Base-by-base conservation (phyloP, 2,797 vertebrate genomes). In the Silurus aristotelis region DNA sequence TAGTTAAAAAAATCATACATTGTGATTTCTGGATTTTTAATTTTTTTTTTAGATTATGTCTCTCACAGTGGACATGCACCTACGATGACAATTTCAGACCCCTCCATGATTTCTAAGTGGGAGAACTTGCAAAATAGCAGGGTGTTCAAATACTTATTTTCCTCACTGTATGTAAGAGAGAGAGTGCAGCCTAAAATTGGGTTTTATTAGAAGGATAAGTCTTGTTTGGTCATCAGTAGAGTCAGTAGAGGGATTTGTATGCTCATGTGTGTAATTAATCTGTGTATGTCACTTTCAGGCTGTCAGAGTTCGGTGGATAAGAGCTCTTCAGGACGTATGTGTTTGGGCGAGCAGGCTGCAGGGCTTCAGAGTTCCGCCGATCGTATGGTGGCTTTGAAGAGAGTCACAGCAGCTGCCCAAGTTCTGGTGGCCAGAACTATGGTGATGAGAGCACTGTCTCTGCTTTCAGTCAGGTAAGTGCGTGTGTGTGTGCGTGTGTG, bases 361-460 rank as follows among this genome's bases (percentile, higher is more conserved):
- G 96, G 97, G 0, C 94, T 99, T 1, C 94, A 95, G 85, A 97
- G 95, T 87, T 97, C 98, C 1, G 97, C 99, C 0, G 98, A 99
- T 91, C 96, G 98, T 0, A 95, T 99, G 58, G 96, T 98, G 95
- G 98, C 98, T 13, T 92, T 99, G 46, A 95, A 96, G 89, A 96
- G 98, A 92, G 97, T 99, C 87, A 99, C 97, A 0, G 96, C 97
- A 14, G 98, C 98, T 0, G 97, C 98, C 3, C 98, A 99, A 91
- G 97, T 99, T 67, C 96, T 99, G 75, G 93, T 99, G 87, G 97
- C 98, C 86, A 94, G 98, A 90, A 99, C 98, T n/a, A 99, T 99
- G 98, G 98, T 99, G 89, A 99, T 99, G 98, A 95, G 98, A 90
- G 98, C 98, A 0, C 94, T 99, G 83, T 99, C 98, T 0, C 95